These are phyloP conservation scores for Odontocerum albicorne DNA, from an alignment of 2,888 invertebrate genomes.

Conservation along the genomic window DNA sequence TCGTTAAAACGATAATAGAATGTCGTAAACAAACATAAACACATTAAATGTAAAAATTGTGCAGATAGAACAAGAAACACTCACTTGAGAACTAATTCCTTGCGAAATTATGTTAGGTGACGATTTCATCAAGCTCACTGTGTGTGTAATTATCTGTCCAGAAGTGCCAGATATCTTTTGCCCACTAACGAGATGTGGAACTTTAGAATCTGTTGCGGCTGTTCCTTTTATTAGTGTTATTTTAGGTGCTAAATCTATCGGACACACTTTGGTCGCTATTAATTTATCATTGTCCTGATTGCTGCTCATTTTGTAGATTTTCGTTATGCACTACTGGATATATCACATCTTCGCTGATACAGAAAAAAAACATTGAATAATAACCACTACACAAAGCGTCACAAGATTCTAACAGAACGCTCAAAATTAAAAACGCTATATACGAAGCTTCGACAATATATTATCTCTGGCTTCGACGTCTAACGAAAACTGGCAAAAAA, in stretches of 20 bases:
- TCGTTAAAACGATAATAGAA: background rate
- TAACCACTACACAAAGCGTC: too few relatives aligned
- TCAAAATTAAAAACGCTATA: too few relatives aligned
- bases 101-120: conserved; percentile 53
- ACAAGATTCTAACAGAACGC: too few relatives aligned
- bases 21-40: background rate
- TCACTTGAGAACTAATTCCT: conserved; percentile 51
- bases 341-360: too few relatives aligned
- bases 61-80: background rate
- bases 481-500: too few relatives aligned
- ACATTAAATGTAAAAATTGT: background rate
- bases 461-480: too few relatives aligned
- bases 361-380: too few relatives aligned
- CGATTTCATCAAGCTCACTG: conserved; percentile 51
- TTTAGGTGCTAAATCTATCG: conserved; percentile 58
- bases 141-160: conserved; percentile 49
- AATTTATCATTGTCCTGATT: conserved; percentile 59
- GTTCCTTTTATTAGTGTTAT: conserved; percentile 56
- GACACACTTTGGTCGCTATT: conserved; percentile 59
- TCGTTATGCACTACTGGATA: background rate
- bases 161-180: conserved; percentile 48
- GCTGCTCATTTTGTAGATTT: conserved; percentile 47
- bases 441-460: too few relatives aligned
- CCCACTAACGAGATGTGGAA: conserved; percentile 52
- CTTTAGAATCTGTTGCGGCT: conserved; percentile 52